These are phyloP conservation scores for Phoebastria nigripes DNA, from an alignment of 2,797 vertebrate species.

Conservation along the genomic window DNA sequence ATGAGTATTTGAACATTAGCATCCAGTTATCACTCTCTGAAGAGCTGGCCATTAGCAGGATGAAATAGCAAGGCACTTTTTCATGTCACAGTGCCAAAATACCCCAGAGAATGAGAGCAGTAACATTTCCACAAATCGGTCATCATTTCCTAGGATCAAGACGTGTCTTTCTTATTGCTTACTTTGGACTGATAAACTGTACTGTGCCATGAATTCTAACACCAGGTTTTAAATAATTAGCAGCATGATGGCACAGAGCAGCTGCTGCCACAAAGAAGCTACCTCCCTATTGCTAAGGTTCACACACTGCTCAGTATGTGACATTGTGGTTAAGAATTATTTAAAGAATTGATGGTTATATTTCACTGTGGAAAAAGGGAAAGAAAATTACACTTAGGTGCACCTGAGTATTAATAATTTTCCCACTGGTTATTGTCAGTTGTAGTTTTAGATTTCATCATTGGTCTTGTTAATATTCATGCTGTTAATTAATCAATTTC, in stretches of 20 bases:
- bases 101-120: neutral
- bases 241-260: neutral
- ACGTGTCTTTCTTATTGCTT: neutral
- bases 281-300: neutral
- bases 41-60: neutral
- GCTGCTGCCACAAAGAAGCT: neutral
- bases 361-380: neutral
- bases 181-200: neutral
- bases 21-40: neutral
- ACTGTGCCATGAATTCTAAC: neutral
- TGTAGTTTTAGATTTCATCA: constrained; percentile 26
- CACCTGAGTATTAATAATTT: constrained; percentile 1
- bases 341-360: constrained; percentile 2
- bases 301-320: neutral
- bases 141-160: neutral
- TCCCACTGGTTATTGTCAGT: constrained; percentile 8
- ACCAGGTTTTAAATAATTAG: neutral
- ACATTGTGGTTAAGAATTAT: constrained; percentile 13
- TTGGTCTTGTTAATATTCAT: neutral
- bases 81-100: neutral
- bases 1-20: neutral
- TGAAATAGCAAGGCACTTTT: neutral
- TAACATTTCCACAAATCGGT: neutral
- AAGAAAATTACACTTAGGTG: neutral
- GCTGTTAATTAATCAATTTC: constrained; percentile 6